Base-by-base conservation (phyloP, 2,888 invertebrate genomes). In the Hedya salicella region DNA sequence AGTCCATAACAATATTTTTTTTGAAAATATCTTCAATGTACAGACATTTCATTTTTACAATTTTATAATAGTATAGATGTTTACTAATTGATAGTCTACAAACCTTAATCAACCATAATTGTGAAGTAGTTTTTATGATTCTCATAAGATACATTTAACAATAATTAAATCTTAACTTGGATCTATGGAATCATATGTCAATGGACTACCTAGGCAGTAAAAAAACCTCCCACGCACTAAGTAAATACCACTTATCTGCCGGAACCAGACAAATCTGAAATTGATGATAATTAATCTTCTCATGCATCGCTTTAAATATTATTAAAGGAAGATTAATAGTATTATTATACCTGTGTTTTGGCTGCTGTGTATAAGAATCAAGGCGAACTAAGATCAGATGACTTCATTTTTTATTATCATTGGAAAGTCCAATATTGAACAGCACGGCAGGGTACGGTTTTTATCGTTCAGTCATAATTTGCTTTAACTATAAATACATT, bases 271-370 rank as follows among this genome's bases (percentile, higher is more conserved):
- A 59, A 59, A 64, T 59, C 36, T 46, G 50, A 59, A 64, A 64
- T 57, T 32, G 42, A 62, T 62, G 16, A 52, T 64, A 44, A 64
- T 59, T 52, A 44, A 59, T 64, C 59, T 46, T 11, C 50, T 48
- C 9, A 56, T 57, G 46, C 30, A 44, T 52, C 39, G 48, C 14
- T 40, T 53, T 39, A 32, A 49, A 30, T 30, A 46, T 53, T 48
- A 60, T 53, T 48, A 60, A 46, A 65, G 39, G 40, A 65, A 60
- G 53, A 60, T 65, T 60, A 65, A 65, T 65, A 52, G 32, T 50
- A 59, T 52, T 25, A 59, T 59, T 59, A 65, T 65, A 36, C 44
- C n/a, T 39, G 19, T 50, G 50, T 65, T 65, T 65, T 59, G 64
- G 59, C 25, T 25, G n/a, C 36, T 46, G 50, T 36, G 46, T 21